Percentiles rank a stretch among this genome's conserved stretches.
Evolutionary conservation across 2,797 vertebrate genomes (phyloP).

Genomic region (Cossypha caffra): DNA sequence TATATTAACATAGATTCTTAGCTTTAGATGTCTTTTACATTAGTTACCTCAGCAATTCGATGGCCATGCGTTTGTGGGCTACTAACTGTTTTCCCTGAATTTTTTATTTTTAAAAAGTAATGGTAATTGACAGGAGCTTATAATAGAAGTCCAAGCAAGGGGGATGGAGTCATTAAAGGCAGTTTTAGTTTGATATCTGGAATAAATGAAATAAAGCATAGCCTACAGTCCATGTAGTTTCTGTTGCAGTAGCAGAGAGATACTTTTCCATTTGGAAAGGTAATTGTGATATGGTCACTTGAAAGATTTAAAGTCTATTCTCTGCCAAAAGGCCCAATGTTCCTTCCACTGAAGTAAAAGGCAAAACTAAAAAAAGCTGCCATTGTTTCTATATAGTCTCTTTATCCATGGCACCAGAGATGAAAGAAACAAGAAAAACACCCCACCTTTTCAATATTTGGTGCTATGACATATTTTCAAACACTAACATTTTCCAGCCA

Average conservation of each 20-base stretch:
- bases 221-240: not conserved
- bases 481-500: not conserved
- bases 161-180: not conserved
- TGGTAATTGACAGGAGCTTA: not conserved
- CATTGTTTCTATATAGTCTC: not conserved
- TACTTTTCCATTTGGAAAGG: constrained; percentile 20
- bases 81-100: not conserved
- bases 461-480: not conserved
- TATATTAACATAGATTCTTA: not conserved
- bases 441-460: not conserved
- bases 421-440: not conserved
- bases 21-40: not conserved
- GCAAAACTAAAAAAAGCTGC: not conserved
- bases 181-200: not conserved
- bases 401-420: not conserved
- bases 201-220: constrained; percentile 13
- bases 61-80: not conserved
- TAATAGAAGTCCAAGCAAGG: not conserved
- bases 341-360: not conserved
- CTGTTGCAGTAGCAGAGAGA: not conserved
- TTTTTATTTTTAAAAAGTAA: not conserved
- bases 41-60: not conserved
- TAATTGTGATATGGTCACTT: not conserved
- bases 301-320: not conserved
- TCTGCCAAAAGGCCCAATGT: not conserved